Evolutionary conservation across 1,140 invertebrate species (phyloP).

Genomic region (Penaeus chinensis): DNA sequence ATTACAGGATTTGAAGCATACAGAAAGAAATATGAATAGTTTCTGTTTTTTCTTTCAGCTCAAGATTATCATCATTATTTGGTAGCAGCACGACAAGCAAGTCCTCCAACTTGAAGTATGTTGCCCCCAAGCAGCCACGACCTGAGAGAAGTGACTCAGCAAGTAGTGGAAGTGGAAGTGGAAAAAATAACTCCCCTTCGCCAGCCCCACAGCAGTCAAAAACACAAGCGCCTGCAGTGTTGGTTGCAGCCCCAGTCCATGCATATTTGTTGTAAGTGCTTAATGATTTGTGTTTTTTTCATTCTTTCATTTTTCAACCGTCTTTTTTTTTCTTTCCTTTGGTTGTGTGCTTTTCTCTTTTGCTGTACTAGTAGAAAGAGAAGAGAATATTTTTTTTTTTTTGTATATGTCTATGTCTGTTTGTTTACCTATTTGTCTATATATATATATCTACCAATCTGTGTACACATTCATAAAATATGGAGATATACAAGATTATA

Average conservation of each 20-base stretch:
- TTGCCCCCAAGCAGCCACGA: slow-evolving; percentile 32
- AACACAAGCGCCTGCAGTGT: background rate
- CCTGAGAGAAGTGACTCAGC: background rate
- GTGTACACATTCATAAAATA: too few relatives aligned
- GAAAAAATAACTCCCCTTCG: background rate
- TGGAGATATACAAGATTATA: too few relatives aligned
- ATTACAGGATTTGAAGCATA: too few relatives aligned
- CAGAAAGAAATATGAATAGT: too few relatives aligned
- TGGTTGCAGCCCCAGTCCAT: slow-evolving; percentile 29
- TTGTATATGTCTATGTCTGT: too few relatives aligned
- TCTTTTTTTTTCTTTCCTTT: background rate
- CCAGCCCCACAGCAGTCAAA: slow-evolving; percentile 7
- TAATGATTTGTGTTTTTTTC: background rate
- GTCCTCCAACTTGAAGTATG: slow-evolving; percentile 40
- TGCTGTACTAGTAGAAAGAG: too few relatives aligned
- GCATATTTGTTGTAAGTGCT: slow-evolving; percentile 32
- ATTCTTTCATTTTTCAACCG: background rate
- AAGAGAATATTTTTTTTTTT: too few relatives aligned
- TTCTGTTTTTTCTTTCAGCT: background rate
- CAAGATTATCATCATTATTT: slow-evolving; percentile 32
- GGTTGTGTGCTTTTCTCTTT: too few relatives aligned
- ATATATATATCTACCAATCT: too few relatives aligned
- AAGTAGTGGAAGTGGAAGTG: background rate
- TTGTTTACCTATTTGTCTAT: too few relatives aligned
- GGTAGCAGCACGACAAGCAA: slow-evolving; percentile 8